Evolutionary conservation across 2,113 vertebrate genomes (phyloP), one percentile per base, ranked within the genome.

Genomic region (Dasyprocta punctata): DNA sequence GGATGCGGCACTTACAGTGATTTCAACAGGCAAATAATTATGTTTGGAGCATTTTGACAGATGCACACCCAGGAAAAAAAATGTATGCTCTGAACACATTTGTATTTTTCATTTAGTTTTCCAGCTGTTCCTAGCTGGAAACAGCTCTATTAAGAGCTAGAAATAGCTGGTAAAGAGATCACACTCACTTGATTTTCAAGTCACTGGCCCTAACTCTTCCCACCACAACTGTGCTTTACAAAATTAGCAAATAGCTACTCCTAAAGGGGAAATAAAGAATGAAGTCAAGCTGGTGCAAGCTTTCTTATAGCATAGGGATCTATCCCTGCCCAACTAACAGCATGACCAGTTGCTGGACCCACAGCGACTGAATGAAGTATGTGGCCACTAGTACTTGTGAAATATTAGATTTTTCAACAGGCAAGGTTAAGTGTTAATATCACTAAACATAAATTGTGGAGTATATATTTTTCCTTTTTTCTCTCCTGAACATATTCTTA

Each of bases 181-280:
- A 95, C 69, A 92, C 47, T 86, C 86, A 94, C 85, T 90, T 95
- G 95, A 94, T 92, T 96, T 98, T 97, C 95, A 97, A 93, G 95
- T 95, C 95, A 95, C 77, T 95, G 94, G 93, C 71, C 94, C 77
- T 52, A 97, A 81, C 89, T 86, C 86, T 97, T 97, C 89, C 92
- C 47, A 95, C 61, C 83, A 95, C 90, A 97, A 95, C 97, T 97
- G 97, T 96, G 97, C 92, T 77, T 94, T 91, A 96, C 86, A 95
- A 95, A 97, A 97, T 92, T 83, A 95, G 92, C 91, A 67, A 94
- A 83, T 1, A 95, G 91, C 83, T 65, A 90, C 86, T 97, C 47
- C 54, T 87, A 75, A 11, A 60, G 26, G 54, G 33, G 0, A 2
- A 13, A 47, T 71, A n/a, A 78, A 61, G 69, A 94, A 92, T n/a